Conservation (phyloP, 1,140 invertebrate genomes). For the Drusus annulatus region DNA sequence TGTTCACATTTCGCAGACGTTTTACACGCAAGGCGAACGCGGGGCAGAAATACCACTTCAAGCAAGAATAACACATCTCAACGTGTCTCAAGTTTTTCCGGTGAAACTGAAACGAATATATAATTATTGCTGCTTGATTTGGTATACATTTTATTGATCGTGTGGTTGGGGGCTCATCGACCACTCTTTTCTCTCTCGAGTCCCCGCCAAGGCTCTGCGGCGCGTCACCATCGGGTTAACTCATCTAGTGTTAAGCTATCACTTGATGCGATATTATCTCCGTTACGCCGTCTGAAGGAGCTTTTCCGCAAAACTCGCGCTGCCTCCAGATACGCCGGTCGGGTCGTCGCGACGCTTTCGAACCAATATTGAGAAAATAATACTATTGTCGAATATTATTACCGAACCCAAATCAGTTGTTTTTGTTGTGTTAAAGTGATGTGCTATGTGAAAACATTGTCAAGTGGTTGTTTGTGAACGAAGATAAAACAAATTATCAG, state of each 20-base stretch:
- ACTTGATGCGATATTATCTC: slow-evolving; percentile 42
- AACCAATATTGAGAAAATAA: background rate
- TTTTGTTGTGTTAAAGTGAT: background rate
- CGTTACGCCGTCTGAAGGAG: background rate
- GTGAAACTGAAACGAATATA: background rate
- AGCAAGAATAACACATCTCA: too few relatives aligned
- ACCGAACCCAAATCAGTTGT: background rate
- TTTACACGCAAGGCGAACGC: background rate
- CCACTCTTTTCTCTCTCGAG: slow-evolving; percentile 37
- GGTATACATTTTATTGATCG: background rate
- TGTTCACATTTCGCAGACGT: slow-evolving; percentile 28
- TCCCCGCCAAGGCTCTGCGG: slow-evolving; percentile 9
- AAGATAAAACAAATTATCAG: too few relatives aligned
- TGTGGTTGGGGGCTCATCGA: slow-evolving; percentile 5
- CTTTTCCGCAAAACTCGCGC: background rate
- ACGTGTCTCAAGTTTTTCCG: too few relatives aligned
- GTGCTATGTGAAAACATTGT: too few relatives aligned
- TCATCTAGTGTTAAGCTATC: slow-evolving; percentile 43
- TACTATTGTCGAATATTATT: too few relatives aligned
- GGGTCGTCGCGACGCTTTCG: slow-evolving; percentile 32
- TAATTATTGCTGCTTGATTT: background rate
- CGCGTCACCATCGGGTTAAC: slow-evolving; percentile 18
- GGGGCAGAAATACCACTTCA: too few relatives aligned
- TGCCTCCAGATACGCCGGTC: slow-evolving; percentile 4
- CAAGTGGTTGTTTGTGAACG: too few relatives aligned